Conservation (phyloP, 1,140 invertebrate genomes). For the Drosophila parvula region DNA sequence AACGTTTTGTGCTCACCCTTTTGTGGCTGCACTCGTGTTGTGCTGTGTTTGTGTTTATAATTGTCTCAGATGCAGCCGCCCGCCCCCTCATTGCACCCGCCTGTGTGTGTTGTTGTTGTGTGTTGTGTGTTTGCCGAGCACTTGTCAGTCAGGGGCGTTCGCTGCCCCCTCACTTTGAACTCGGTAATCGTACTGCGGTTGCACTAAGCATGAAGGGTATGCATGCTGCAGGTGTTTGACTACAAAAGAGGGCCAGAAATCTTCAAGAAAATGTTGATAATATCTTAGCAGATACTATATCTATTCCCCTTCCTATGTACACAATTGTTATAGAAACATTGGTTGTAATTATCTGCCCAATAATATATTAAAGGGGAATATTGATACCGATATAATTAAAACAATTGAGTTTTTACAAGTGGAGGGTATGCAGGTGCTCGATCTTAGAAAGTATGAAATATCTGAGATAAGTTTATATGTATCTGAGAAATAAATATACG, state of each 20-base stretch:
- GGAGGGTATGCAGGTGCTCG: constrained; percentile 1
- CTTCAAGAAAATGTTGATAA: not conserved
- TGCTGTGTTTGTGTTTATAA: constrained; percentile 63
- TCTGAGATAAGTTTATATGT: not conserved
- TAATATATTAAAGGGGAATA: not conserved
- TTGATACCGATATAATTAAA: not conserved
- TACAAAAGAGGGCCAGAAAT: too few relatives aligned
- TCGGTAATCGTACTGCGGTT: constrained; percentile 4
- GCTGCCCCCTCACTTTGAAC: constrained; percentile 41
- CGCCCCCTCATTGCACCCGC: not conserved
- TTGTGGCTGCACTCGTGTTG: constrained; percentile 54
- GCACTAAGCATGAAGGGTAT: constrained; percentile 18
- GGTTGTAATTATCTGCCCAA: too few relatives aligned
- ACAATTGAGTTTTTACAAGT: not conserved
- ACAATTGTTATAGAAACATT: not conserved
- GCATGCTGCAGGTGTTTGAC: constrained; percentile 11
- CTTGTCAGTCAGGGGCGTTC: constrained; percentile 76
- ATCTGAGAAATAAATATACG: not conserved
- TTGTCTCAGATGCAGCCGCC: constrained; percentile 48
- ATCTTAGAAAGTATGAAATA: not conserved
- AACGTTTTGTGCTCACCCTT: constrained; percentile 60
- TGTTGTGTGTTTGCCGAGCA: constrained; percentile 21
- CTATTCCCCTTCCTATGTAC: not conserved
- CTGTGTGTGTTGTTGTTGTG: not conserved
- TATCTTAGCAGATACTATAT: not conserved